Conservation (phyloP, 2,888 invertebrate genomes). For the Nomada ferruginata region DNA sequence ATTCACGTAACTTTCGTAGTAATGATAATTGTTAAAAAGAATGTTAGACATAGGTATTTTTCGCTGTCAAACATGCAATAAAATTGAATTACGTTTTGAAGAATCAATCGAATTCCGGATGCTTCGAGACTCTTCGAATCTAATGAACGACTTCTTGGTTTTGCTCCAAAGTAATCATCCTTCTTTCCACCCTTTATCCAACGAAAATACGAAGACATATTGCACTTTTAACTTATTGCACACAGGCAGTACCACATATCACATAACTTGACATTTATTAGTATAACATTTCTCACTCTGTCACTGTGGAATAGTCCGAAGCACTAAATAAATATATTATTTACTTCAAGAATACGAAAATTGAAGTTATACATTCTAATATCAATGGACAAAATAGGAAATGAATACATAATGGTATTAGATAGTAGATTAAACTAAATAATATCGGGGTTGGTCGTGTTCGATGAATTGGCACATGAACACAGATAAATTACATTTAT, state of each 20-base stretch:
- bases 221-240: slow-evolving; percentile 35
- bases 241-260: slow-evolving; percentile 32
- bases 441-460: background rate
- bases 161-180: slow-evolving; percentile 86
- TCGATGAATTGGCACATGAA: background rate
- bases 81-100: slow-evolving; percentile 84
- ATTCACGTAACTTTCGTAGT: background rate
- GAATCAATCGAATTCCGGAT: slow-evolving; percentile 88
- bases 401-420: too few relatives aligned
- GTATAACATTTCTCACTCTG: background rate
- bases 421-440: background rate
- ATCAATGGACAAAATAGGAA: background rate
- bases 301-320: background rate
- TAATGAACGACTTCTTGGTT: slow-evolving; percentile 90
- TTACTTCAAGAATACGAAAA: background rate
- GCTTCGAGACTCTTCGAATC: slow-evolving; percentile 90
- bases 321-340: background rate
- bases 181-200: slow-evolving; percentile 89
- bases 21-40: background rate
- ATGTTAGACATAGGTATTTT: background rate
- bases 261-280: slow-evolving; percentile 23
- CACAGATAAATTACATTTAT: background rate
- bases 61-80: background rate
- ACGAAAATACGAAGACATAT: slow-evolving; percentile 89
- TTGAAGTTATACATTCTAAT: background rate